These are phyloP conservation scores for Mesaphorura yosii DNA, from an alignment of 1,140 invertebrate genomes.

Conservation along the genomic window DNA sequence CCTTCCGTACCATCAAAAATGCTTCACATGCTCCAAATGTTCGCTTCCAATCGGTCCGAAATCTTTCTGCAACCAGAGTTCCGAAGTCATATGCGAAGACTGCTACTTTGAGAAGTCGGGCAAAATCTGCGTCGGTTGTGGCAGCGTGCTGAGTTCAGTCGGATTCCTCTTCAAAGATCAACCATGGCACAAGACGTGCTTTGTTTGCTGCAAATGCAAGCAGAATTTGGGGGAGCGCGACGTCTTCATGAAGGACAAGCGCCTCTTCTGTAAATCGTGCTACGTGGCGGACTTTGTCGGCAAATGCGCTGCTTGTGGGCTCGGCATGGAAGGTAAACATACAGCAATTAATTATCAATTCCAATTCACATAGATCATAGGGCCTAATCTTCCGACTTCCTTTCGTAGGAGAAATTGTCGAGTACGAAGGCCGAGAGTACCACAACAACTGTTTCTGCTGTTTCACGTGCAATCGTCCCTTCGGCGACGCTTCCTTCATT, in stretches of 20 bases:
- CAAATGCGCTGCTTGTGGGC: constrained; percentile 11
- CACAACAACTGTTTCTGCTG: constrained; percentile 8
- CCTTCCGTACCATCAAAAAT: constrained; percentile 2
- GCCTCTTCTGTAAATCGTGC: constrained; percentile 4
- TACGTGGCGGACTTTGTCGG: constrained; percentile 9
- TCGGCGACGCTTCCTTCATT: constrained; percentile 10
- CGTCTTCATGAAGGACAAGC: constrained; percentile 9
- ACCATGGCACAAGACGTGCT: constrained; percentile 99
- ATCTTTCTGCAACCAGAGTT: constrained; percentile 1
- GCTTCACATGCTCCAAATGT: constrained; percentile 16
- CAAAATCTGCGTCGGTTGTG: constrained; percentile 13
- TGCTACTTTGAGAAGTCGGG: constrained; percentile 18
- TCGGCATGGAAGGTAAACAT: constrained; percentile 2
- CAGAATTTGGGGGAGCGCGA: constrained; percentile 66
- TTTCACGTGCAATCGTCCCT: neutral
- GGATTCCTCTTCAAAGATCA: constrained; percentile 72
- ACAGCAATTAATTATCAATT: neutral
- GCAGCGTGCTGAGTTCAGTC: neutral
- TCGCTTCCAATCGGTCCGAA: constrained; percentile 6
- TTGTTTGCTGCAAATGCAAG: constrained; percentile 90
- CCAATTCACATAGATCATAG: neutral
- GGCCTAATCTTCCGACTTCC: neutral
- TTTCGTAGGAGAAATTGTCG: constrained; percentile 14
- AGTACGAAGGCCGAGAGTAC: constrained; percentile 3
- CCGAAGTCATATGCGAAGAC: constrained; percentile 7